phyloP scores from a whole-genome alignment of 1,140 invertebrate species.

The Cyclina sinensis region DNA sequence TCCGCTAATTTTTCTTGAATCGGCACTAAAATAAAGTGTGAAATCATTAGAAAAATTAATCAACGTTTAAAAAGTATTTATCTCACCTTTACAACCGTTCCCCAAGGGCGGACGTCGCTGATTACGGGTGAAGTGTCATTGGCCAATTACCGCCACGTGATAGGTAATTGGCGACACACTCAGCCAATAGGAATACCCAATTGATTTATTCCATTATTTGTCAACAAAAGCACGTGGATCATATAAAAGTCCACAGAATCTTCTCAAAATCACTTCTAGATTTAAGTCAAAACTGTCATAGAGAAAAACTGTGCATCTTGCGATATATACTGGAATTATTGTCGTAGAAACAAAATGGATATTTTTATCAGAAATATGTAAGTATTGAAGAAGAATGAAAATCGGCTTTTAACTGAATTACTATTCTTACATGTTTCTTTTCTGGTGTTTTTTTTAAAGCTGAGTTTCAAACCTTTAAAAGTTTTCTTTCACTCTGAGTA shows the following conservation, averaged over 20 bases:
- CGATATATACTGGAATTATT: background rate
- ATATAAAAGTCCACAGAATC: background rate
- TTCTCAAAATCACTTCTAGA: constrained; percentile 13
- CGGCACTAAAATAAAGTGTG: constrained; percentile 4
- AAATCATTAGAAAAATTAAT: constrained; percentile 20
- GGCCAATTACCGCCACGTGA: constrained; percentile 38
- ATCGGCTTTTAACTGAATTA: too few relatives aligned
- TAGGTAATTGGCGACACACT: background rate
- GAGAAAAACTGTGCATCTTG: background rate
- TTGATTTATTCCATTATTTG: background rate
- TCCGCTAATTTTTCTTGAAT: constrained; percentile 2
- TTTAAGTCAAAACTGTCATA: background rate
- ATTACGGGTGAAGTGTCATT: constrained; percentile 13
- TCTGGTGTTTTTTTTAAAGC: too few relatives aligned
- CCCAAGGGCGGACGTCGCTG: constrained; percentile 26
- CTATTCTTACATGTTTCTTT: too few relatives aligned
- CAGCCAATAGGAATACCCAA: background rate
- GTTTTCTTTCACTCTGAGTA: too few relatives aligned
- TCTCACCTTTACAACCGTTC: constrained; percentile 23
- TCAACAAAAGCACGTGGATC: constrained; percentile 31
- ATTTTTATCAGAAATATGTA: background rate
- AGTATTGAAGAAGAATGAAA: too few relatives aligned
- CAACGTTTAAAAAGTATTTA: constrained; percentile 10
- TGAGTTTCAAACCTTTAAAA: too few relatives aligned
- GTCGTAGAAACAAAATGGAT: background rate